Evolutionary conservation across 1,140 invertebrate genomes (phyloP), one percentile per base, ranked within the genome.

Genomic region (Cryptotermes secundus): DNA sequence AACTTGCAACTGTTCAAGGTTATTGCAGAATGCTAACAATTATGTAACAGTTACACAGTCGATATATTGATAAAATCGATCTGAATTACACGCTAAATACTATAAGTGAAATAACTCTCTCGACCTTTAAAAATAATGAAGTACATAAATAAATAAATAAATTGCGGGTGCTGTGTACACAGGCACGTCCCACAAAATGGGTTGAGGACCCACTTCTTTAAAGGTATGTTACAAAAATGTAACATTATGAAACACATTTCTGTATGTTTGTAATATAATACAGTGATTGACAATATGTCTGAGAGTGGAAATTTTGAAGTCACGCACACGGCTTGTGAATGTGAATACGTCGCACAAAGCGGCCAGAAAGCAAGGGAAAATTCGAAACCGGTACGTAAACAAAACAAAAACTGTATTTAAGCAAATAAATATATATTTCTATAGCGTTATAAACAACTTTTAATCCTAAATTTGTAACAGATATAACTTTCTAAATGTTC

Each of bases 291-390:
- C 6, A 31, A 6, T 31, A n/a, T 26, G 59, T 3, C 59, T 31
- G n/a, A 72, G n/a, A 12, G 1, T 72, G 26, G 26, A 72, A n/a
- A n/a, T 72, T 72, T 72, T n/a, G 3, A 59, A 79, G 72, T 84
- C 49, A 84, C 83, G 79, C 83, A 84, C 83, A 84, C 83, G 79
- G 38, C 83, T 79, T 42, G 83, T 84, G 83, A 79, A 84, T 84
- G 79, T 80, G 80, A 53, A 38, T 38, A 81, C 19, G 45, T 82
- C 81, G 59, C 10, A 10, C 59, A 31, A 2, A 72, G 9, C 59
- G 59, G 10, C 59, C 59, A 72, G 59, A 72, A 72, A 72, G 59
- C 59, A 26, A 72, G 59, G 59, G n/a, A 31, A 72, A 72, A n/a
- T 72, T 31, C 14, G 59, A 7, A 72, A 72, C n/a, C n/a, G 26